These are phyloP conservation scores for Pseudoips prasinana DNA, from an alignment of 2,888 invertebrate species.

Conservation along the genomic window DNA sequence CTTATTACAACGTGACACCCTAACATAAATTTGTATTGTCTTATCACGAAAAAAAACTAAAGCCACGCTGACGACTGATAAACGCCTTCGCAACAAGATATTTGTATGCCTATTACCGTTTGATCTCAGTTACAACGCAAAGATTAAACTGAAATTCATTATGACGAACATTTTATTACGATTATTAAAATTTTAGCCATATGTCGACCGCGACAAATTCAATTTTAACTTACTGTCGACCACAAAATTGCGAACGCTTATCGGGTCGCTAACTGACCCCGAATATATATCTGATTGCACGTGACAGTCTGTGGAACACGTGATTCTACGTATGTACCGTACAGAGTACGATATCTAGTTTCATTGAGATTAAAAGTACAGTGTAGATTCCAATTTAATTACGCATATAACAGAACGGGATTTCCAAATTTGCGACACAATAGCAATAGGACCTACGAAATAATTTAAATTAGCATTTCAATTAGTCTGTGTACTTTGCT, in stretches of 20 bases:
- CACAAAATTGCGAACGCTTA: too few relatives aligned
- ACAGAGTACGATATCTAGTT: constrained; percentile 1
- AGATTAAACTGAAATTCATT: too few relatives aligned
- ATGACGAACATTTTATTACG: too few relatives aligned
- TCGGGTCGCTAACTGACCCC: constrained; percentile 24
- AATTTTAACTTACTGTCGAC: too few relatives aligned
- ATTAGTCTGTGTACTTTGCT: too few relatives aligned
- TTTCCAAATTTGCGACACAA: constrained; percentile 14
- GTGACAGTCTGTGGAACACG: constrained; percentile 18
- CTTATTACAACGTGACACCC: constrained; percentile 70
- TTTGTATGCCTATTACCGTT: constrained; percentile 39
- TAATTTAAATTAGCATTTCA: too few relatives aligned
- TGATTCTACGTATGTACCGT: constrained; percentile 4
- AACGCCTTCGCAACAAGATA: constrained; percentile 67
- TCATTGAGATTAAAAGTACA: constrained; percentile 13
- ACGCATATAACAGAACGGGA: constrained; percentile 7
- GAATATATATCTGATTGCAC: constrained; percentile 20
- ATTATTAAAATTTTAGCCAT: too few relatives aligned
- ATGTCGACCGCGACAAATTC: too few relatives aligned
- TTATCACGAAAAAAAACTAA: constrained; percentile 68
- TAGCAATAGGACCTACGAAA: not conserved
- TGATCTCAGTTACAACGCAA: constrained; percentile 47
- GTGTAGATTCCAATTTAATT: constrained; percentile 5
- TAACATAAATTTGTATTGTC: constrained; percentile 78
- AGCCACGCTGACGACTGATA: constrained; percentile 55